Percentiles rank a stretch among this genome's conserved stretches.
Evolutionary conservation across 2,888 invertebrate species (phyloP).

Genomic region (Corbicula japonica): DNA sequence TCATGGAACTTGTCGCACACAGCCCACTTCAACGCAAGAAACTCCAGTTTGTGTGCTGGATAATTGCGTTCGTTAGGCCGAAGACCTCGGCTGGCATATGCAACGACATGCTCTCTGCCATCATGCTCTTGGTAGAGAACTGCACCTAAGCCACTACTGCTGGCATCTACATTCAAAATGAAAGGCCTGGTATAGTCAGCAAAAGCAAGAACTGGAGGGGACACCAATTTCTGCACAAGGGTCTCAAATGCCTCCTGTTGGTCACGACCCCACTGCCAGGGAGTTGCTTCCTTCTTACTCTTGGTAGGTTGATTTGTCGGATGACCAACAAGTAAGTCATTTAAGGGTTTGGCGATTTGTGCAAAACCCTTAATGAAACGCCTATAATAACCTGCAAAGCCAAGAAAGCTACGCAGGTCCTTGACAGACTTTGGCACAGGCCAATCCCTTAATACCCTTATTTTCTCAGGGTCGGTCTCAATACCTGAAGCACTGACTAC

Average conservation of each 20-base stretch:
- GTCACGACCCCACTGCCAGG: conserved; percentile 28
- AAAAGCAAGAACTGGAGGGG: conserved; percentile 45
- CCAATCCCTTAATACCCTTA: conserved; percentile 29
- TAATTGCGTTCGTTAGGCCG: conserved; percentile 9
- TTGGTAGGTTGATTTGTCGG: conserved; percentile 4
- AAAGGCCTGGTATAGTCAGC: conserved; percentile 52
- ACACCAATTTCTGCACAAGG: conserved; percentile 34
- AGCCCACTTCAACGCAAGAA: conserved; percentile 26
- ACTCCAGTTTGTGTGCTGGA: conserved; percentile 12
- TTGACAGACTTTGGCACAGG: conserved; percentile 37
- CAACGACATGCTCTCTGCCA: conserved; percentile 1
- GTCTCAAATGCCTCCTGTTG: conserved; percentile 39
- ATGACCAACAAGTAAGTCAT: conserved; percentile 51
- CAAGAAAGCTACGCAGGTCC: conserved; percentile 40
- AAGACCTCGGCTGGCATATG: conserved; percentile 17
- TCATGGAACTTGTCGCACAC: conserved; percentile 7
- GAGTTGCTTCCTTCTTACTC: conserved; percentile 14
- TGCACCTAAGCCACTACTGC: conserved; percentile 19
- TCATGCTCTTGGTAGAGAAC: conserved; percentile 21
- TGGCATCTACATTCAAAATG: conserved; percentile 37
- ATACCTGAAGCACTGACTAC: conserved; percentile 34
- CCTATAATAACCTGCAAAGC: conserved; percentile 46
- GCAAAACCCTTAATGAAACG: conserved; percentile 45
- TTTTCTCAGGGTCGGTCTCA: conserved; percentile 44
- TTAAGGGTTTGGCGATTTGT: conserved; percentile 44